Base-by-base conservation (phyloP, 1,140 invertebrate genomes). In the Drosophila ogumai region DNA sequence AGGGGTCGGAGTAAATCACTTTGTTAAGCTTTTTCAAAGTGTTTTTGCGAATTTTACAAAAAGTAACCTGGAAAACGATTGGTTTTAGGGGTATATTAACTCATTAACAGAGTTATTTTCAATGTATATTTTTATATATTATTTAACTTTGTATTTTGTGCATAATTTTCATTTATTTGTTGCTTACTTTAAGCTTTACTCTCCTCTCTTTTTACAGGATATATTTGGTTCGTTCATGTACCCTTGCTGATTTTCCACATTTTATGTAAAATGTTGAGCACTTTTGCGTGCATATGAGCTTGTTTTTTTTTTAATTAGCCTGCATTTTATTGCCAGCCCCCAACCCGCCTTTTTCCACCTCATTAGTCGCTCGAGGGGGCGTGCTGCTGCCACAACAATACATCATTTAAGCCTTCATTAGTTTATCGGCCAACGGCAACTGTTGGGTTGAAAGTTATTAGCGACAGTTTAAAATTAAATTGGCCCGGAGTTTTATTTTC, bases 401-500 rank as follows among this genome's bases (percentile, higher is more conserved):
- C 76, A 87, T 87, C 84, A 86, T 86, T 86, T 81, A 86, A 86
- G 82, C 82, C 74, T 81, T 86, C 82, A 87, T 87, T 87, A 87
- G 82, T 87, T 87, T 82, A 87, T 80, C 82, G 75, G 74, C 65
- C 78, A 65, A 17, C 57, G 52, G 66, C 65, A 72, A 57, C 67
- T 71, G 84, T 78, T 67, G 63, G 74, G 74, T 38, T 75, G 76
- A 90, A 88, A 88, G 77, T 84, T 88, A 88, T 88, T 88, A 88
- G 84, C 77, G 85, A 88, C 84, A 84, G 77, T 88, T 90, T 90
- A 88, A 88, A 84, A 82, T 88, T 80, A 76, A 87, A 87, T 87
- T 84, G 78, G 61, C 71, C 71, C 50, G 61, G 56, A 72, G 40
- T 55, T 65, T 69, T 84, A 73, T 82, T 64, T 67, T 40, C 8